Base-by-base conservation (phyloP, 1,140 invertebrate species). In the Delia radicum region DNA sequence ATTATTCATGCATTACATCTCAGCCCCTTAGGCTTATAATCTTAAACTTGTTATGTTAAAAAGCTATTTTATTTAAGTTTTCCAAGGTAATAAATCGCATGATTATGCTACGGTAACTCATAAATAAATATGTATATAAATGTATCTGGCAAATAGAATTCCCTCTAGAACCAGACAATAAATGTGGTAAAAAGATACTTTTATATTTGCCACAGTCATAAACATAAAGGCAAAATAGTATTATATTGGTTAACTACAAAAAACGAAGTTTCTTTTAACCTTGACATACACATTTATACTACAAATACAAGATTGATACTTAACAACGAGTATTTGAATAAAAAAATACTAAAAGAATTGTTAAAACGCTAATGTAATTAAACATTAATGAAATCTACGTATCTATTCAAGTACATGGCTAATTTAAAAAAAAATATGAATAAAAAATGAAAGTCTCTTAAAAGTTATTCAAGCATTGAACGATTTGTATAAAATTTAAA, bases 181-280 rank as follows among this genome's bases (percentile, higher is more conserved):
- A n/a, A n/a, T n/a, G n/a, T n/a, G n/a, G n/a, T 33, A 33, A 3
- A 42, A 1, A 42, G 37, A 42, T 13, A 42, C 12, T 42, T 42
- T 42, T 15, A 42, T 33, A 42, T 15, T 42, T 42, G 37, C 37
- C 37, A 42, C 37, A 42, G n/a, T n/a, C n/a, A n/a, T n/a, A n/a
- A n/a, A n/a, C n/a, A 42, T 42, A 42, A 42, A 42, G n/a, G 37
- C 37, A 15, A 42, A n/a, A n/a, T 15, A 42, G n/a, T 15, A 42
- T 42, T 42, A 42, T 42, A 42, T 33, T 33, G 10, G n/a, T 42
- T n/a, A n/a, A 67, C 7, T n/a, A 67, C 2, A 29, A 31, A n/a
- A 67, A 67, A 29, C 26, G n/a, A 62, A 28, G 63, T 67, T 67
- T 67, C 63, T 67, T 55, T 55, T 31, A 67, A 67, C 63, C 63